These are phyloP conservation scores for Trematomus loennbergii DNA, from an alignment of 2,113 vertebrate genomes.

Conservation along the genomic window DNA sequence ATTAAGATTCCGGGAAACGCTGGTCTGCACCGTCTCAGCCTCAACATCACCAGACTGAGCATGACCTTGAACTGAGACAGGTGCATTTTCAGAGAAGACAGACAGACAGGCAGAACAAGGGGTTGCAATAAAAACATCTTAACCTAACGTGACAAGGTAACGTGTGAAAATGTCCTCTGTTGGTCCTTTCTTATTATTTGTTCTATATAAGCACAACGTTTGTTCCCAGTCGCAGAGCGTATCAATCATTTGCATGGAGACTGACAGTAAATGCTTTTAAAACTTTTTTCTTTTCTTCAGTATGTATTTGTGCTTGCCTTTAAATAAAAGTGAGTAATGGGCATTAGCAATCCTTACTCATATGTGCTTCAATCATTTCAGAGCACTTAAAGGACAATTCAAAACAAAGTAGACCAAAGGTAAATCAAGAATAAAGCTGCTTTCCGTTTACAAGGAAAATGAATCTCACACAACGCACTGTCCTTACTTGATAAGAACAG, in stretches of 20 bases:
- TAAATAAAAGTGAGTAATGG: background rate
- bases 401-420: background rate
- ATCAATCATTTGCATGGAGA: background rate
- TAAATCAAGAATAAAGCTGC: background rate
- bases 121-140: slow-evolving; percentile 24
- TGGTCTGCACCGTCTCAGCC: slow-evolving; percentile 54
- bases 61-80: slow-evolving; percentile 69
- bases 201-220: background rate
- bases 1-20: slow-evolving; percentile 62
- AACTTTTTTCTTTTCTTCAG: background rate
- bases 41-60: slow-evolving; percentile 58
- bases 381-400: background rate
- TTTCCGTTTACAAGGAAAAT: background rate
- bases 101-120: slow-evolving; percentile 25
- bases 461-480: background rate
- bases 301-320: background rate
- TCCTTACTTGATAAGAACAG: background rate
- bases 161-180: slow-evolving; percentile 31
- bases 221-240: background rate
- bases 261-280: background rate
- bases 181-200: background rate
- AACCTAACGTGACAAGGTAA: background rate
- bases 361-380: background rate
- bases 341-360: background rate
- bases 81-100: slow-evolving; percentile 47